phyloP scores from a whole-genome alignment of 2,797 vertebrate species.

The Percopsis omiscomaycus region DNA sequence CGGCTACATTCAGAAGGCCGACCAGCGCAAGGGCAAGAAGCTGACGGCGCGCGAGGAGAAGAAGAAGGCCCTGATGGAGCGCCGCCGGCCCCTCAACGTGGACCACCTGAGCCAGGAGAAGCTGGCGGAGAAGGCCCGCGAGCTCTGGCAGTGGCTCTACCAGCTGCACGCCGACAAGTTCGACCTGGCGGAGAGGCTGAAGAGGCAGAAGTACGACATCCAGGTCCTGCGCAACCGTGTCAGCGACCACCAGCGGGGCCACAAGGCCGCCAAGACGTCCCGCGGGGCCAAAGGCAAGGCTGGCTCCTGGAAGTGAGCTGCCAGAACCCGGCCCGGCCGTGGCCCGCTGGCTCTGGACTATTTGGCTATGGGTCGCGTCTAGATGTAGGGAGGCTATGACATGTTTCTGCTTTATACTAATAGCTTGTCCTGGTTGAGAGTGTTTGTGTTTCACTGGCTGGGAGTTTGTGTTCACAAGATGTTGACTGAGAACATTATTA shows the following conservation, averaged over 20 bases:
- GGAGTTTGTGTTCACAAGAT: constrained; percentile 2
- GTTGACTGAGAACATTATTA: constrained; percentile 20
- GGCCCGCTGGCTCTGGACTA: constrained; percentile 25
- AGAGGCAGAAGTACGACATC: constrained; percentile 82
- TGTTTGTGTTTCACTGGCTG: too few species aligned
- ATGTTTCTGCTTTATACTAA: too few species aligned
- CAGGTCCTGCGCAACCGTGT: constrained; percentile 78
- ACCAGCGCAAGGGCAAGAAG: constrained; percentile 82
- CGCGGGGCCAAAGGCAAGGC: constrained; percentile 71
- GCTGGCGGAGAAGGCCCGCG: constrained; percentile 77
- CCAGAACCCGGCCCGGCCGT: background rate
- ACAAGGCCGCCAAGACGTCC: constrained; percentile 71
- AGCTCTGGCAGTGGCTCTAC: constrained; percentile 77
- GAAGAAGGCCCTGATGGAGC: constrained; percentile 78
- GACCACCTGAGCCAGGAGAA: constrained; percentile 82
- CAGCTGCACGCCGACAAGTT: constrained; percentile 81
- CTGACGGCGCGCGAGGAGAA: constrained; percentile 81
- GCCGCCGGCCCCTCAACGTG: constrained; percentile 79
- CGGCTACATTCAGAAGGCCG: constrained; percentile 80
- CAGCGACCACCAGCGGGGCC: constrained; percentile 78
- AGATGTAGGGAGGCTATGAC: background rate
- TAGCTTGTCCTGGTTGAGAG: background rate
- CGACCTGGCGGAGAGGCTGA: constrained; percentile 76
- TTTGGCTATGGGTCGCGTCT: constrained; percentile 10
- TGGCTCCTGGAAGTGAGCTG: constrained; percentile 74